Conservation (phyloP, 2,113 vertebrate species). For the Xiphorhynchus elegans region DNA sequence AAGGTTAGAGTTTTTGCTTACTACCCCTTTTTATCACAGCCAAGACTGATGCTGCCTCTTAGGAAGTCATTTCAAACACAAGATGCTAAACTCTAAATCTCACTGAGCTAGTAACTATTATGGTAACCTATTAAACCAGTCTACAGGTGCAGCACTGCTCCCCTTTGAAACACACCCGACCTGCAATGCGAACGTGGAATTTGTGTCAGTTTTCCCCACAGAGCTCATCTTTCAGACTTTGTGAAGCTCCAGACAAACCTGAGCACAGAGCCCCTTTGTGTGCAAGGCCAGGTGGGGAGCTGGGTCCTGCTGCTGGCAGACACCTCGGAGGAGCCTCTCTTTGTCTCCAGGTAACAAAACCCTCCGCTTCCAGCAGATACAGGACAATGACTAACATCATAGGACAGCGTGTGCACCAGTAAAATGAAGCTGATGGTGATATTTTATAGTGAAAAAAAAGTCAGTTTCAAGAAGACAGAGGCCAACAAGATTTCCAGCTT, state of each 20-base stretch:
- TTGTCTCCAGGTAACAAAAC: constrained; percentile 49
- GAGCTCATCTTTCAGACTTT: constrained; percentile 58
- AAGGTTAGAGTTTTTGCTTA: not conserved
- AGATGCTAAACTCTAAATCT: not conserved
- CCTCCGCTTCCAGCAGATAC: constrained; percentile 34
- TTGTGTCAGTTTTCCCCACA: not conserved
- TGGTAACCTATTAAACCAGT: not conserved
- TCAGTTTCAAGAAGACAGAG: rapidly evolving
- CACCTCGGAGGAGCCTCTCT: constrained; percentile 50
- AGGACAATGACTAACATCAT: not conserved
- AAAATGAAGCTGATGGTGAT: not conserved
- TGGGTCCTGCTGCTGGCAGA: constrained; percentile 2
- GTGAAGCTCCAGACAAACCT: not conserved
- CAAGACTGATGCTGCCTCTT: not conserved
- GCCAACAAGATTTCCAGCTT: not conserved
- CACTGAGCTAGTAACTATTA: not conserved
- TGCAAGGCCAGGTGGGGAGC: constrained; percentile 12
- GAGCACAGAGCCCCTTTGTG: constrained; percentile 69
- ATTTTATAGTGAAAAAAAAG: not conserved
- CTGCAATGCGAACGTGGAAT: not conserved
- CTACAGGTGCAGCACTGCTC: not conserved
- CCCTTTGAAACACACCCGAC: not conserved
- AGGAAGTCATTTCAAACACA: not conserved
- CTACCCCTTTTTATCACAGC: not conserved
- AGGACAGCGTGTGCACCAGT: not conserved